Percentiles rank a stretch among this genome's conserved stretches.
Conservation (phyloP, 2,113 vertebrate species). For the Saguinus midas region DNA sequence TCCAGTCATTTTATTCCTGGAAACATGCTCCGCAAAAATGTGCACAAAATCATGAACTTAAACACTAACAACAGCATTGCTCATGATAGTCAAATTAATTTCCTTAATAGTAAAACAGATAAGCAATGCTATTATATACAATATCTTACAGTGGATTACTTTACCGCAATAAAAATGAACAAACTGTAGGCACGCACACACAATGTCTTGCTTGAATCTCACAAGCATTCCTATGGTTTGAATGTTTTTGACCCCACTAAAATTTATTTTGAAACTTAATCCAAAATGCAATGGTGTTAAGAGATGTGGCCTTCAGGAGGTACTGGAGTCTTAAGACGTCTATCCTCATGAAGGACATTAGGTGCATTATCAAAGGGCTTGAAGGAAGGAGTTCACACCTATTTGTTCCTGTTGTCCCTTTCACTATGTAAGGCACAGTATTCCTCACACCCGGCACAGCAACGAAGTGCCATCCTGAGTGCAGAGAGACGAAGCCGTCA, state of each 20-base stretch:
- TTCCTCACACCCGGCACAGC: background rate
- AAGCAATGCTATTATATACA: background rate
- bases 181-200: background rate
- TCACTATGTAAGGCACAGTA: background rate
- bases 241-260: background rate
- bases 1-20: background rate
- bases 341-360: background rate
- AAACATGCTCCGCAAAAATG: background rate
- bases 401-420: background rate
- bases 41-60: background rate
- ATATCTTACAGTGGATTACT: background rate
- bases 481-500: background rate
- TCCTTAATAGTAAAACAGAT: background rate
- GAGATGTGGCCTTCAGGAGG: background rate
- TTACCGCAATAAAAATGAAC: background rate
- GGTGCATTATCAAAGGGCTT: background rate
- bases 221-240: background rate
- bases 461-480: background rate
- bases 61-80: background rate
- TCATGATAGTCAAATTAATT: background rate
- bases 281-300: background rate
- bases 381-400: background rate
- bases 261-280: background rate
- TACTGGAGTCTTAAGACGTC: background rate
- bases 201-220: background rate